Percentiles rank a stretch among this genome's conserved stretches.
Evolutionary conservation across 2,113 vertebrate genomes (phyloP).

Genomic region (Rhynchopsitta pachyrhyncha): DNA sequence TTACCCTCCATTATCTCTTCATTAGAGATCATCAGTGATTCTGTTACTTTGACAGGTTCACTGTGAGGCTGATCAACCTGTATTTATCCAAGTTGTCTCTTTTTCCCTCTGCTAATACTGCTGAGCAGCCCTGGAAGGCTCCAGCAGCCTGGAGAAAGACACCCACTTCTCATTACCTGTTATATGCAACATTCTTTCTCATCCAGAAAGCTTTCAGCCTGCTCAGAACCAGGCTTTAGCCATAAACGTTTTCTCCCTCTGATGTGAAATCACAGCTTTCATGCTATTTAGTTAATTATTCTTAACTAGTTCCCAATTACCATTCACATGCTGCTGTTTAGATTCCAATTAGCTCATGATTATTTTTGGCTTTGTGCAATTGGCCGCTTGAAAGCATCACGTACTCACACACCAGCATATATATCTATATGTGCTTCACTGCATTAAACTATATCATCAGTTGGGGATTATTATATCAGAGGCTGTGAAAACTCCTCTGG

Average conservation of each 20-base stretch:
- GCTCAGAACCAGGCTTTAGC: neutral
- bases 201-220: neutral
- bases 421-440: neutral
- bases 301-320: neutral
- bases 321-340: neutral
- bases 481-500: neutral
- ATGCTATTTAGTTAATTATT: neutral
- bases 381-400: neutral
- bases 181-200: neutral
- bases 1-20: neutral
- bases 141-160: neutral
- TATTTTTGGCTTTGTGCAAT: neutral
- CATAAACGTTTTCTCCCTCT: neutral
- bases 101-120: neutral
- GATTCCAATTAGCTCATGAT: neutral
- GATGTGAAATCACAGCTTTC: neutral
- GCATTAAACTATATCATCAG: neutral
- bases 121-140: neutral
- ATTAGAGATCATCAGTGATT: neutral
- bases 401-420: neutral
- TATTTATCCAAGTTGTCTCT: neutral
- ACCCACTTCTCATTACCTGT: neutral
- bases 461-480: neutral
- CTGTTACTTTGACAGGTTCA: neutral
- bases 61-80: neutral